Conservation (phyloP, 2,113 vertebrate species). For the Ochotona princeps region DNA sequence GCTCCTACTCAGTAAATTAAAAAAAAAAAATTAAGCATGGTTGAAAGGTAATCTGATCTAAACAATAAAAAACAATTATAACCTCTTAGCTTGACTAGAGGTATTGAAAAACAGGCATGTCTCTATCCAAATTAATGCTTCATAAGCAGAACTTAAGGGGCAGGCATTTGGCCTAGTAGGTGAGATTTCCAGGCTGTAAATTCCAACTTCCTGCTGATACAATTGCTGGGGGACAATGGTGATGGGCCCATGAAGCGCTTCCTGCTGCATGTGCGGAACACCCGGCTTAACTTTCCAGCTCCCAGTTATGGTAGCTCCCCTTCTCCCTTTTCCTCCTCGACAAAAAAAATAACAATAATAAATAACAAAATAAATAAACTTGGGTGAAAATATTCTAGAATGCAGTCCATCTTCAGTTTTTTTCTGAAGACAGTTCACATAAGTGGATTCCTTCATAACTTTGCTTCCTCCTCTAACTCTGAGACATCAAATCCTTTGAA, state of each 20-base stretch:
- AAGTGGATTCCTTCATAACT: slow-evolving; percentile 37
- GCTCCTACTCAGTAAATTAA: too few species aligned
- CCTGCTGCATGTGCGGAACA: too few species aligned
- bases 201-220: too few species aligned
- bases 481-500: slow-evolving; percentile 37
- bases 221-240: too few species aligned
- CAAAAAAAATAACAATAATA: neutral
- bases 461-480: slow-evolving; percentile 37
- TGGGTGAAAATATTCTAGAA: slow-evolving; percentile 29
- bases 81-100: neutral
- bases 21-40: neutral
- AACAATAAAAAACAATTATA: slow-evolving; percentile 43
- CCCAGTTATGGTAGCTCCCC: too few species aligned
- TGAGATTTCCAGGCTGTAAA: neutral
- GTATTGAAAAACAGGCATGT: neutral
- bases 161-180: neutral
- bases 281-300: too few species aligned
- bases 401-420: slow-evolving; percentile 13
- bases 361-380: neutral
- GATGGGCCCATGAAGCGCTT: too few species aligned
- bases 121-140: slow-evolving; percentile 34
- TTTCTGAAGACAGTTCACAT: slow-evolving; percentile 16
- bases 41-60: neutral
- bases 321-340: neutral
- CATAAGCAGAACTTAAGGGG: slow-evolving; percentile 8